Evolutionary conservation across 2,888 invertebrate genomes (phyloP), one percentile per base, ranked within the genome.

Genomic region (Gymnoscelis rufifasciata): DNA sequence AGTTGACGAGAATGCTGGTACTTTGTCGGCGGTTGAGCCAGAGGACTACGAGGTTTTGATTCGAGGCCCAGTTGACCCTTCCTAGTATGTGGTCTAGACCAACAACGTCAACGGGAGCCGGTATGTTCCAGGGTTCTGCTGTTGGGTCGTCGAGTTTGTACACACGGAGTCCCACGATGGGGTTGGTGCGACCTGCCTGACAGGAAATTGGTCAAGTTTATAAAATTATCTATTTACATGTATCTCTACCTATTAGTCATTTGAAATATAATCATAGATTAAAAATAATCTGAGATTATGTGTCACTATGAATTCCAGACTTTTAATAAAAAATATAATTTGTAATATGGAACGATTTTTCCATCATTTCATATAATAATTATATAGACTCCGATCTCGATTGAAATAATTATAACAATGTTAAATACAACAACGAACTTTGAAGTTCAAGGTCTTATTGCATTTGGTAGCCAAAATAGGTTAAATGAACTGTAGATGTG

Each of bases 1-100:
- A 94, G 15, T 91, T 80, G 8, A 91, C 87, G 30, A 93, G 66
- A 13, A 91, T 78, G 26, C 92, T 90, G 39, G 90, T 64, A 68
- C 93, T 97, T 77, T 98, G 98, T 14, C 94, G 90, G 41, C 98
- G 90, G 74, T 97, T 97, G 43, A 95, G 86, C 93, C 97, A 97
- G 3, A 94, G 90, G 0, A 94, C 93, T 1, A 92, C 79, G 0
- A 97, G 70, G 19, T 91, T 90, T 0, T 90, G 77, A 41, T 91
- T 88, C 14, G 91, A 91, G 10, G 92, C 90, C 97, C 97, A 97
- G 23, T 88, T 88, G 0, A 97, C 93, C 49, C 90, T 89, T 43
- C 90, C 92, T 8, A 95, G 71, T 38, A 95, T 90, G 60, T 92
- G 90, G 63, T 94, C 94, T 0, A 83, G 41, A 5, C 90, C 83